These are phyloP conservation scores for Pipistrellus kuhlii DNA, from an alignment of 2,797 vertebrate species.

Conservation along the genomic window DNA sequence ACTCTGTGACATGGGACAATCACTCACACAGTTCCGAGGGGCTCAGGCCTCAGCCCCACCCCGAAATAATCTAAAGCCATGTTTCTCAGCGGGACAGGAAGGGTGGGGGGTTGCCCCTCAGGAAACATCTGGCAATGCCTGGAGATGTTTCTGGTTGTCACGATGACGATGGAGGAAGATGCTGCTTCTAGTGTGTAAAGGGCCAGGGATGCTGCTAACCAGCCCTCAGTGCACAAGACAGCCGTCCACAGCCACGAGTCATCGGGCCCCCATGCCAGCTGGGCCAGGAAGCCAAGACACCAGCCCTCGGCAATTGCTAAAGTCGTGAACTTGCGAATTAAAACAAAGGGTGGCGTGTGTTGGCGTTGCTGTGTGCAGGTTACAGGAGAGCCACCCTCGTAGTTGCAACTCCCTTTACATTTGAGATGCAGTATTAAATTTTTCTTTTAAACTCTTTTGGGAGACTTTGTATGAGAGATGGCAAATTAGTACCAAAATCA, in stretches of 20 bases:
- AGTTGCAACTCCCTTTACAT: background rate
- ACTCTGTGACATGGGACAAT: background rate
- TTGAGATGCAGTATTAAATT: background rate
- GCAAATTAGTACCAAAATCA: background rate
- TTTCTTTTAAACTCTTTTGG: background rate
- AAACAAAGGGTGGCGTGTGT: background rate
- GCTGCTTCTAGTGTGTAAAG: background rate
- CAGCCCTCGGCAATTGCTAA: background rate
- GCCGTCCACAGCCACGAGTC: background rate
- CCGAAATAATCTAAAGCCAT: background rate
- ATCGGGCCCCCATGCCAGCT: background rate
- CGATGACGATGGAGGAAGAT: background rate
- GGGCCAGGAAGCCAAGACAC: background rate
- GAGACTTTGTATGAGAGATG: background rate
- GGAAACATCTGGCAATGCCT: background rate
- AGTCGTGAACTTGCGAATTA: background rate
- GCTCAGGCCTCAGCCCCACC: background rate
- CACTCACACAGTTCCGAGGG: background rate
- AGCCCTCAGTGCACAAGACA: background rate
- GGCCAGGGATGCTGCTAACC: background rate
- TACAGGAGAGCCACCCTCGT: background rate
- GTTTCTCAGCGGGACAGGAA: background rate
- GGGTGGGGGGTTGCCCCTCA: background rate
- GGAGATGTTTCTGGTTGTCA: background rate
- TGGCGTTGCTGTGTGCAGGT: background rate